phyloP scores from a whole-genome alignment of 2,113 vertebrate species.

The Orycteropus afer region DNA sequence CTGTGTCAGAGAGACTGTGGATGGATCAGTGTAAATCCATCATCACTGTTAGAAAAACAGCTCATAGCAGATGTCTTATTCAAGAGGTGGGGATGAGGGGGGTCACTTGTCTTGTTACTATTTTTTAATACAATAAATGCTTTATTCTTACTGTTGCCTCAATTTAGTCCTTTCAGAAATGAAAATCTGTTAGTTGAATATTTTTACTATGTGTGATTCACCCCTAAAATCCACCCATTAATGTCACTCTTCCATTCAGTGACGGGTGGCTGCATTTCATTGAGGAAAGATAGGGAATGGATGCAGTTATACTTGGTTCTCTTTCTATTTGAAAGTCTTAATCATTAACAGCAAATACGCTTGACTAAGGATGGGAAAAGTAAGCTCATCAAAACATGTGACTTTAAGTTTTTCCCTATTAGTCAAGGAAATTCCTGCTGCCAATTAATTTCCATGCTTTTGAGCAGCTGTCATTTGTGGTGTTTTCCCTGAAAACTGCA shows the following conservation, averaged over 20 bases:
- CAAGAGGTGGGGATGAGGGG: fast-evolving
- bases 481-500: constrained; percentile 64
- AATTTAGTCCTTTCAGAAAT: constrained; percentile 14
- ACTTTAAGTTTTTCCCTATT: constrained; percentile 75
- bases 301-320: constrained; percentile 44
- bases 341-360: constrained; percentile 55
- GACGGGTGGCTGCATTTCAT: neutral
- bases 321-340: constrained; percentile 68
- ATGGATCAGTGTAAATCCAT: constrained; percentile 66
- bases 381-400: constrained; percentile 62
- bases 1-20: constrained; percentile 60
- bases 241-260: neutral
- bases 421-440: constrained; percentile 69
- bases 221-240: constrained; percentile 1
- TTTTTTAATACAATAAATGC: constrained; percentile 38
- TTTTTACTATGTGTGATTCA: constrained; percentile 17
- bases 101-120: neutral
- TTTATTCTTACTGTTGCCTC: constrained; percentile 26
- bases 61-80: constrained; percentile 48
- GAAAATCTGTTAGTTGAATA: neutral
- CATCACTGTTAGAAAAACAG: constrained; percentile 55
- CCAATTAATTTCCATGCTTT: constrained; percentile 75
- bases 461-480: constrained; percentile 63
- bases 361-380: constrained; percentile 67
- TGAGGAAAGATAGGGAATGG: constrained; percentile 9